Evolutionary conservation across 2,113 vertebrate species (phyloP), one percentile per base, ranked within the genome.

Genomic region (Tachuris rubrigastra): DNA sequence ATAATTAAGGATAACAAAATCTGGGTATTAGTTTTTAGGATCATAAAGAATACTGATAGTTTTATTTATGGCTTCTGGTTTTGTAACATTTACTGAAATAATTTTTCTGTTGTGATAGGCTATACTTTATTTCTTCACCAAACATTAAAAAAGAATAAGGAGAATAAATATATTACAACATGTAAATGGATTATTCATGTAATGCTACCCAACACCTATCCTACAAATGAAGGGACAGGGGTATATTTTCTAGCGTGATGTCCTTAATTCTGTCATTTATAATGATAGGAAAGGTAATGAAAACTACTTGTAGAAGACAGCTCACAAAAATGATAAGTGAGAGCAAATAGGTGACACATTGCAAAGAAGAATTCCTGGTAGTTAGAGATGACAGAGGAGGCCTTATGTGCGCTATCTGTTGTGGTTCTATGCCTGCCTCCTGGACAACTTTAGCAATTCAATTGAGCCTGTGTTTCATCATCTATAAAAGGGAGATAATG

Each of bases 391-490:
- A 95, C 75, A 77, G 67, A 90, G 62, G 52, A 86, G 71, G 55
- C 37, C 79, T 87, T 69, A 66, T 10, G 23, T 83, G 46, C 2
- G 1, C 62, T 87, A 27, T 87, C 77, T 87, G 2, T 39, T 88
- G 88, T 46, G 58, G 27, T n/a, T 88, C 50, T 69, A 0, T 49
- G 46, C 63, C 46, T 93, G 63, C 63, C 82, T 93, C 44, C 49
- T 86, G 59, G 59, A 76, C 58, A 83, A 83, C 47, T 93, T 86
- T 2, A 89, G 75, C 59, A 83, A 85, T 97, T 93, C 75, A 90
- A 73, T 96, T 97, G 96, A 94, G 63, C 62, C 85, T 31, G 20
- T 80, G 55, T 93, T 95, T 94, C 79, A 79, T 88, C 82, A 77
- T 66, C 78, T 92, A 3, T 94, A 85, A 92, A 72, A 85, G n/a